A percentile compares a stretch with the other conserved stretches of the same genome.
These are phyloP conservation scores for Apus apus DNA, from an alignment of 2,113 vertebrate species.

Conservation along the genomic window DNA sequence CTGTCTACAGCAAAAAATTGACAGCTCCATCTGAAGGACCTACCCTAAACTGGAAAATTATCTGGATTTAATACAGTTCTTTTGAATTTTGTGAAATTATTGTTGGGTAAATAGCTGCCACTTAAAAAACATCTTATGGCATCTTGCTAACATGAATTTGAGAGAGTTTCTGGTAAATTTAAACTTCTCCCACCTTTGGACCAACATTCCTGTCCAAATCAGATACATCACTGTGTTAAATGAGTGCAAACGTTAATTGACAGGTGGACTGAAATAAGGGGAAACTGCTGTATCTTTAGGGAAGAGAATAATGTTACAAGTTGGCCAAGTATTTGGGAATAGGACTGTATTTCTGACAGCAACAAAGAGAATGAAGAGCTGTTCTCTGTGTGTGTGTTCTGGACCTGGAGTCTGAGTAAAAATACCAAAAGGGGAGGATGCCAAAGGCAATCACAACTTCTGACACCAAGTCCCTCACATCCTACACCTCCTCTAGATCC, in stretches of 20 bases:
- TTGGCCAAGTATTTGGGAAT: neutral
- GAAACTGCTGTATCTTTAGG: neutral
- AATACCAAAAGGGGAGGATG: neutral
- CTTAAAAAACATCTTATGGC: neutral
- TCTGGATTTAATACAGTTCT: constrained; percentile 24
- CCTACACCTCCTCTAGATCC: neutral
- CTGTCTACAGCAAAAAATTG: constrained; percentile 14
- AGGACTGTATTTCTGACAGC: neutral
- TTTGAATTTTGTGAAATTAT: constrained; percentile 12
- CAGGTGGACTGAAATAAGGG: neutral
- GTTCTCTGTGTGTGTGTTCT: neutral
- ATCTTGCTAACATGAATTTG: neutral
- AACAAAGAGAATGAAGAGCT: neutral
- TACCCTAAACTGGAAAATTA: constrained; percentile 20
- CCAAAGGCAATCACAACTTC: neutral
- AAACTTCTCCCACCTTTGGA: constrained; percentile 4
- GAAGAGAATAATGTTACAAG: neutral
- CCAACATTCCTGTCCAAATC: neutral
- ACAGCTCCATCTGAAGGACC: constrained; percentile 11
- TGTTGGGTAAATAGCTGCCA: neutral
- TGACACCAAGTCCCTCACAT: neutral
- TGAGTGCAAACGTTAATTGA: neutral
- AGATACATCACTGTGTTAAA: neutral
- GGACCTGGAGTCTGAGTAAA: neutral
- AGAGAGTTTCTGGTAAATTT: constrained; percentile 8